These are phyloP conservation scores for Carlito syrichta DNA, from an alignment of 2,113 vertebrate species.

Conservation along the genomic window DNA sequence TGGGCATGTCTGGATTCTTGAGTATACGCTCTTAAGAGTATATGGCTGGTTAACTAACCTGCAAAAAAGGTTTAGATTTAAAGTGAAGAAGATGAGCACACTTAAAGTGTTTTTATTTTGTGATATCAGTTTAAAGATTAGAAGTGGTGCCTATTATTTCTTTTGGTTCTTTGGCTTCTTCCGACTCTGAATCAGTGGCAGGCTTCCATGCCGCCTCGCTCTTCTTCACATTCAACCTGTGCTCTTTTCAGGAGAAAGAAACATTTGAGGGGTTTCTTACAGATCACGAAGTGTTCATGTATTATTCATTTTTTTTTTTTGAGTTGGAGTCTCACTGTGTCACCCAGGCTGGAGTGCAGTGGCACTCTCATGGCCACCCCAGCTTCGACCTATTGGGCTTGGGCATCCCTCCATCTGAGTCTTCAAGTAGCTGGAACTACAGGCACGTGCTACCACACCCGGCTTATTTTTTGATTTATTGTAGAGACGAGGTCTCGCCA, in stretches of 20 bases:
- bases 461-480: too few relatives aligned
- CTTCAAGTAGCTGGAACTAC: too few relatives aligned
- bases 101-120: background rate
- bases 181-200: accelerated
- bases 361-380: too few relatives aligned
- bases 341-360: too few relatives aligned
- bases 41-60: background rate
- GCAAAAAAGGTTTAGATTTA: background rate
- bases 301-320: background rate
- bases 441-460: too few relatives aligned
- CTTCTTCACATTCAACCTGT: background rate
- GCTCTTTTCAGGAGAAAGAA: background rate
- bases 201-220: background rate
- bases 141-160: background rate
- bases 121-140: background rate
- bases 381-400: too few relatives aligned
- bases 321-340: too few relatives aligned
- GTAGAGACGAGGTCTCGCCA: too few relatives aligned
- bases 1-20: background rate
- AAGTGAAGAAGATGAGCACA: background rate
- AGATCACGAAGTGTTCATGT: accelerated
- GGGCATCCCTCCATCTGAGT: too few relatives aligned
- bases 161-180: background rate
- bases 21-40: background rate
- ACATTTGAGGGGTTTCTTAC: background rate